These are phyloP conservation scores for Ormyrus rosae DNA, from an alignment of 2,888 invertebrate genomes.

Conservation along the genomic window DNA sequence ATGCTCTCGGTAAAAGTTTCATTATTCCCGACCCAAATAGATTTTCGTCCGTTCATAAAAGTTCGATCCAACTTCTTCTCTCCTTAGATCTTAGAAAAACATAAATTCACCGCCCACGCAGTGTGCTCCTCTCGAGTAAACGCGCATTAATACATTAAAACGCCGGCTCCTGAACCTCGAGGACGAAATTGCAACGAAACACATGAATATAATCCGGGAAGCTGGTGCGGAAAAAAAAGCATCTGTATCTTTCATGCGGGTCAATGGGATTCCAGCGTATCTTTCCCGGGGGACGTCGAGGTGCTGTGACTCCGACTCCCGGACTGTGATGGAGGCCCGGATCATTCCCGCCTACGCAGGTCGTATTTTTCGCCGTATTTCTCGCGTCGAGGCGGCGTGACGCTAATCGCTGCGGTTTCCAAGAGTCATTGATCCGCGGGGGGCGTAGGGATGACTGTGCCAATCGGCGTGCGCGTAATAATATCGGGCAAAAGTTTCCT, in stretches of 20 bases:
- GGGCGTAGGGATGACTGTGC: constrained; percentile 3
- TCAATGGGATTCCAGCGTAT: constrained; percentile 12
- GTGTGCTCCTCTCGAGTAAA: too few relatives aligned
- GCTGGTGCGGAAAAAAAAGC: not conserved
- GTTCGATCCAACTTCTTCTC: too few relatives aligned
- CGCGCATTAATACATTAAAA: too few relatives aligned
- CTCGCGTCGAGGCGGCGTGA: not conserved
- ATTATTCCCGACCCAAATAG: too few relatives aligned
- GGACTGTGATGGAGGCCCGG: too few relatives aligned
- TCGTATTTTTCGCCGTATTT: not conserved
- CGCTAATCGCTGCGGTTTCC: not conserved
- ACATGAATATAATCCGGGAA: not conserved
- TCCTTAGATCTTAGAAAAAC: too few relatives aligned
- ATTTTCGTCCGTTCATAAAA: too few relatives aligned
- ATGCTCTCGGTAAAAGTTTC: too few relatives aligned
- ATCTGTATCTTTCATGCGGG: constrained; percentile 32
- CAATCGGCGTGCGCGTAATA: too few relatives aligned
- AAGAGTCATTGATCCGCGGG: not conserved
- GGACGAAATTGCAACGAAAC: constrained; percentile 23
- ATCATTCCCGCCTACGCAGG: not conserved
- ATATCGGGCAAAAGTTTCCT: too few relatives aligned
- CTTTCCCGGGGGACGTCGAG: not conserved
- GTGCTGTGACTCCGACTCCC: too few relatives aligned
- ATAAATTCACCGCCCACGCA: too few relatives aligned
- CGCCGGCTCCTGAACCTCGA: not conserved